Evolutionary conservation across 2,888 invertebrate species (phyloP), one percentile per base, ranked within the genome.

Genomic region (Scaptomyza flava): DNA sequence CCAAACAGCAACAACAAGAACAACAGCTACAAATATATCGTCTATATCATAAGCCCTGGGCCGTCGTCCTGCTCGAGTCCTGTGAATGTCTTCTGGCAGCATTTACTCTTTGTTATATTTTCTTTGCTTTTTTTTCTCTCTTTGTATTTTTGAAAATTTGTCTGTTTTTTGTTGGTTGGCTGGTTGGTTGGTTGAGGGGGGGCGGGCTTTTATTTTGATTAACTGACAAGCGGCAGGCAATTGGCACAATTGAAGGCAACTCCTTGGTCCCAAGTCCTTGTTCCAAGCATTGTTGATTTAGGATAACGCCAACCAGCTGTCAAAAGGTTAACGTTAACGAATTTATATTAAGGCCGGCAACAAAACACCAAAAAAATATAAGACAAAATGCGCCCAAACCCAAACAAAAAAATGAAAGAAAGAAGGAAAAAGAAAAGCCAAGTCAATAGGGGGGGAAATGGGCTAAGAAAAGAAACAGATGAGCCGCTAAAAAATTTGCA

Each of bases 161-260:
- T 62, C 20, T 34, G 27, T 11, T 67, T 53, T 68, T 58, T 65
- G 30, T 70, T 57, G n/a, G 6, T 48, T 33, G 31, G 27, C 20
- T n/a, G 57, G 56, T 69, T 63, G 52, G 56, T 62, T 67, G 23
- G 56, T 20, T 38, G 20, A 43, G 33, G 20, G 46, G 50, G 47
- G 66, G 53, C 34, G 61, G 84, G 82, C 87, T 83, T 84, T 87
- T 87, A 87, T 79, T 83, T 87, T 87, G 87, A 87, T 83, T 84
- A 83, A 87, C 82, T 84, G 85, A 81, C 81, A 81, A 83, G 76
- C 87, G 84, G 77, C 81, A 68, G 85, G 82, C 87, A 82, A 87
- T 82, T 84, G 82, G 84, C 84, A 78, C 84, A 87, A 82, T 82
- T 87, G 82, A 78, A 77, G 73, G 64, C 70, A 62, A 64, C 60